Base-by-base conservation (phyloP, 2,888 invertebrate species). In the Parochlus steinenii region DNA sequence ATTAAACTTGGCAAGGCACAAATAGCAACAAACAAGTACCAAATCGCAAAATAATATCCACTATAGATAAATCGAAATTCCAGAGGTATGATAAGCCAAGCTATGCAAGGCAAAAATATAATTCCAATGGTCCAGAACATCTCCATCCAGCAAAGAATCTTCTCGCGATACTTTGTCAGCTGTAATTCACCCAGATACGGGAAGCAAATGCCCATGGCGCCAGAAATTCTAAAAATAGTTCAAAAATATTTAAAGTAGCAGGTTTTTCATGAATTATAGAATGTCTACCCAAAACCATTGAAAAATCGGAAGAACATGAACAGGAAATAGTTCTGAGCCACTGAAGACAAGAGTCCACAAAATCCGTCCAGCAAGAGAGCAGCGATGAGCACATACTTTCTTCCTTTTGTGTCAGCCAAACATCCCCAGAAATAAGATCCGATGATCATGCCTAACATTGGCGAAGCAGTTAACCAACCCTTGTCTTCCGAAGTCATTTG, bases 401-500 rank as follows among this genome's bases (percentile, higher is more conserved):
- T 66, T n/a, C 82, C 82, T 48, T 77, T 79, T 7, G 79, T 80
- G 53, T 82, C 82, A 41, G 82, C 82, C n/a, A 82, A 63, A 53
- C 79, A 79, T 31, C 82, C 82, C 81, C 81, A 82, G 57, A 81
- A 77, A 59, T 81, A 82, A 27, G 80, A 81, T 12, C 82, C 82
- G 47, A 82, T 57, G 32, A 82, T 69, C 81, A 82, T 82, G 42
- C 82, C 81, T 44, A 81, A 62, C 74, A 81, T 77, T 45, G 79
- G 77, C 22, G 77, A 70, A 20, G 80, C 77, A 16, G 76, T 75
- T 17, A 81, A 64, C 65, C 75, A 75, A 33, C 81, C 80, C 51
- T 81, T 80, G 57, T 80, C 79, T 19, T 68, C 54, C 2, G 81
- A 80, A 24, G 74, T 72, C 78, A 82, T 79, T 45, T 66, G 58